Conservation (phyloP, 2,113 vertebrate species). For the Rutilus rutilus region DNA sequence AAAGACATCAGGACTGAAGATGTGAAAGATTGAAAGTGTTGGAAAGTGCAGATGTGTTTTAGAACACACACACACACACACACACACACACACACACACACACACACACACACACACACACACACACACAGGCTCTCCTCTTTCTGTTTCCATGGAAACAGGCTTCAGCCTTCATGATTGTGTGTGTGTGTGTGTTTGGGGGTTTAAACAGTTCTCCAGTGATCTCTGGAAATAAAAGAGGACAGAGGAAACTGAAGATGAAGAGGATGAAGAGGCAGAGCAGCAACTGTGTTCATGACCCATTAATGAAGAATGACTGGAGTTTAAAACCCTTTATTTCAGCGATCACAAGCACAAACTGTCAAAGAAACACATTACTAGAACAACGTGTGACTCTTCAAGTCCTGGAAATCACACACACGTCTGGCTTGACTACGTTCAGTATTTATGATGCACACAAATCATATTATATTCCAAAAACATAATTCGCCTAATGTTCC, state of each 20-base stretch:
- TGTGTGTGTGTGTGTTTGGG: not conserved
- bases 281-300: not conserved
- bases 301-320: not conserved
- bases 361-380: too few relatives aligned
- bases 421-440: too few relatives aligned
- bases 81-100: not conserved
- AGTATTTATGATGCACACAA: not conserved
- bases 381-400: not conserved
- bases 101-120: not conserved
- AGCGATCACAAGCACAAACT: not conserved
- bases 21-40: not conserved
- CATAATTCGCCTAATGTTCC: not conserved
- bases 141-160: constrained; percentile 57
- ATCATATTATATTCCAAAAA: not conserved
- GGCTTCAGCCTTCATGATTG: not conserved
- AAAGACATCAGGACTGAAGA: not conserved
- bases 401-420: not conserved
- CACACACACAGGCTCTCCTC: not conserved
- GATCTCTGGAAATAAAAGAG: not conserved
- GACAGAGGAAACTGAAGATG: not conserved
- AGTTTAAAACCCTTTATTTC: not conserved
- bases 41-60: constrained; percentile 14
- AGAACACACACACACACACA: constrained; percentile 3
- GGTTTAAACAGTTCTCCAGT: constrained; percentile 27
- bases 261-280: not conserved